Evolutionary conservation across 2,888 invertebrate species (phyloP), one percentile per base, ranked within the genome.

Genomic region (Cosmopolites sordidus): DNA sequence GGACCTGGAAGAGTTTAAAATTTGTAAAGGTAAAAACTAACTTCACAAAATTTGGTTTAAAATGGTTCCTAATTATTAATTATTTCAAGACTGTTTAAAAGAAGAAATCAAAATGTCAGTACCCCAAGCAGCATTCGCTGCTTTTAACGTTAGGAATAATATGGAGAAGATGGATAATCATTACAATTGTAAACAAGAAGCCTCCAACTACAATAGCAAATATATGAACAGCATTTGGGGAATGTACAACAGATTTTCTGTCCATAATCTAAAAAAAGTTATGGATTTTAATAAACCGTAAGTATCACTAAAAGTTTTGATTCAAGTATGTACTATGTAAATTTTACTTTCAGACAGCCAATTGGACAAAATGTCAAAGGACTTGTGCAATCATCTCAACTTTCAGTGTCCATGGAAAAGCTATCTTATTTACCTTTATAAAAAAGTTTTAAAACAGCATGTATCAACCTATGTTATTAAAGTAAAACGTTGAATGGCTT

Each of bases 181-280:
- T 2, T 71, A 76, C 12, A 43, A 22, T 6, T 44, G 43, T 53
- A 61, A 55, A 54, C 48, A 57, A 16, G 37, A 52, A 9, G 51
- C 88, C 87, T 14, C 84, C 54, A 87, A 89, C 68, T 92, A 92
- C 75, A 91, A 86, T 73, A 86, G 86, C 71, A 91, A 90, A 73
- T 73, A 90, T 69, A 92, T 92, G 92, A 90, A 90, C 72, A 89
- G 89, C 73, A 89, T 92, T 71, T 92, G 92, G 92, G 90, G 91
- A n/a, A 76, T 85, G 59, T 92, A 92, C 79, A 92, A 92, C 73
- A 83, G 88, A 43, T 90, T 90, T 71, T 91, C 92, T 1, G 88
- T 90, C 1, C 90, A 92, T 67, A 92, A 92, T 73, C 86, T 92
- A 62, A 91, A 92, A 78, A 86, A 86, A 67, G 77, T 84, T 65